Evolutionary conservation across 2,888 invertebrate species (phyloP), one percentile per base, ranked within the genome.

Genomic region (Temnothorax ravouxi): DNA sequence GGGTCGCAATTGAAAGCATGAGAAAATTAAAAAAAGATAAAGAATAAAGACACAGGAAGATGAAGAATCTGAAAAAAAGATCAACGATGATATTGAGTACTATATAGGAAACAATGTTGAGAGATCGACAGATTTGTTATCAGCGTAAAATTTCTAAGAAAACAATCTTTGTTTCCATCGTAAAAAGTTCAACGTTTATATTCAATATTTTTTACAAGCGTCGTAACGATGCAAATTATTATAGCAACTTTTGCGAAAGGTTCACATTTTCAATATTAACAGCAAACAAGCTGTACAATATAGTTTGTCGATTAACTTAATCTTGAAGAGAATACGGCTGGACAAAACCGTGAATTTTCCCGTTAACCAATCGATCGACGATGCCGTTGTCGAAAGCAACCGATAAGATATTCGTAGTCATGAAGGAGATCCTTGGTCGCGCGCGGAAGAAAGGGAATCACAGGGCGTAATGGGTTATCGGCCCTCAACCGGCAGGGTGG

Each of bases 401-500:
- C 47, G 54, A 76, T 66, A 67, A 72, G 64, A 52, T 75, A 75
- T 64, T 62, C 54, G 75, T n/a, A 15, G 62, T 38, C 38, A 62
- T 56, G 75, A 64, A 56, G 82, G 18, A 41, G 66, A 77, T 67
- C 61, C 79, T 69, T 44, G n/a, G 77, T 29, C 13, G 64, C 59
- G 77, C 66, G 77, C 66, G 66, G 21, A 66, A 66, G 76, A 83
- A 76, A 77, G 77, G 47, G 66, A 64, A 56, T 83, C 77, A 47
- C 84, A 62, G 29, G 59, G 54, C 66, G 71, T 88, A 85, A 89
- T 88, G 83, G 85, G 89, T 89, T 88, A 89, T 88, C 83, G 83
- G 81, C 83, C 66, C 87, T 80, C 85, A 86, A 84, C 77, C 82
- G 64, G 52, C 80, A 89, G 91, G 93, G 92, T 90, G 90, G 92